These are phyloP conservation scores for Smithornis capensis DNA, from an alignment of 2,113 vertebrate genomes.

Conservation along the genomic window DNA sequence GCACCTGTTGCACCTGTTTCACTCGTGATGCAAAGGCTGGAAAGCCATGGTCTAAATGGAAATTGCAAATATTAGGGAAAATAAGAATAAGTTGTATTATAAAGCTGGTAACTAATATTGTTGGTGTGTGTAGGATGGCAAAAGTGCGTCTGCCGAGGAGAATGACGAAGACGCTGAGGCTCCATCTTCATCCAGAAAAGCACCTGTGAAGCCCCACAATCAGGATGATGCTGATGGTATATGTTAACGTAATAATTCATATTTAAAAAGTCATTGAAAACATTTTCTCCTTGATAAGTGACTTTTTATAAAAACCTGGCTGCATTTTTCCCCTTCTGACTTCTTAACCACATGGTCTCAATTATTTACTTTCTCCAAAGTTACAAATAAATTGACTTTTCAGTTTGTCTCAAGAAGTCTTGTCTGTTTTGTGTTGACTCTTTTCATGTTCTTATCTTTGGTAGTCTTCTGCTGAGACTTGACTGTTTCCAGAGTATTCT, in stretches of 20 bases:
- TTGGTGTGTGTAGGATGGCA: constrained; percentile 52
- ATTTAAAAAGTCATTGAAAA: background rate
- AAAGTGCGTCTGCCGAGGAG: constrained; percentile 53
- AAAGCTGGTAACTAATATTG: background rate
- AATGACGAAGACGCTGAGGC: constrained; percentile 63
- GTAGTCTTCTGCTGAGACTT: background rate
- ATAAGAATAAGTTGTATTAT: background rate
- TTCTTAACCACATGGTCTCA: background rate
- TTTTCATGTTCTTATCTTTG: background rate
- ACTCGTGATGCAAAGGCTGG: background rate
- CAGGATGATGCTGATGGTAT: constrained; percentile 68
- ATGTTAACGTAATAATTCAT: background rate
- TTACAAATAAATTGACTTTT: background rate
- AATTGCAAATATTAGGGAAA: background rate
- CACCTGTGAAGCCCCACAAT: constrained; percentile 43
- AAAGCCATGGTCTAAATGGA: background rate
- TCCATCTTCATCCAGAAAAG: constrained; percentile 73
- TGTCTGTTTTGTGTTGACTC: background rate
- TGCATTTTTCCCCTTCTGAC: background rate
- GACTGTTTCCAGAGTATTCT: background rate
- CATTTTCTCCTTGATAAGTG: background rate
- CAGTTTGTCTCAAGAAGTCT: background rate
- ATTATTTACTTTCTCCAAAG: background rate
- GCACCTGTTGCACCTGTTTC: background rate
- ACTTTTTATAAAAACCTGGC: background rate